Base-by-base conservation (phyloP, 2,797 vertebrate genomes). In the Eospalax fontanierii region DNA sequence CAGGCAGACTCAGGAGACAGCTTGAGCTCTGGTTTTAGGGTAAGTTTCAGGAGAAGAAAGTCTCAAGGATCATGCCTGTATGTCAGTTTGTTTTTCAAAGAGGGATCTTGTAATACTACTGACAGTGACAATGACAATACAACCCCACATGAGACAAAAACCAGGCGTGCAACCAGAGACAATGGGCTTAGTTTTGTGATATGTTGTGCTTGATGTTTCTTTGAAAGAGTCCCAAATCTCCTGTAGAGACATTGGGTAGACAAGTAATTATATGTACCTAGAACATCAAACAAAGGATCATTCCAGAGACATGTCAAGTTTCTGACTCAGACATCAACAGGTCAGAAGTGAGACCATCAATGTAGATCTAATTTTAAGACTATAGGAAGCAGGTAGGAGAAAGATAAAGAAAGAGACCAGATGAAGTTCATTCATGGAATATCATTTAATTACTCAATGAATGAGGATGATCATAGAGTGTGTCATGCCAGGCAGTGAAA, bases 191-290 rank as follows among this genome's bases (percentile, higher is more conserved):
- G 4, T 43, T 83, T 79, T 86, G 50, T 24, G 6, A 35, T 66
- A 30, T 21, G 10, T 40, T 79, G 14, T 78, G 16, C 15, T 89
- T 81, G 50, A 91, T 84, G 68, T 46, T 61, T 3, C 26, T 91
- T 76, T 84, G 68, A 86, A 70, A 78, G 57, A 38, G 38, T 65
- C 18, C 18, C 61, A 22, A 63, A 26, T 63, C 30, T 21, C 7
- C 82, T n/a, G 35, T 50, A 73, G 28, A 57, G 33, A 74, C 1
- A 22, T 12, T 92, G 81, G 70, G 66, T 57, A 65, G 65, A 21
- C 43, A 74, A 74, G 92, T 90, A 70, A 74, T 93, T 90, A 30
- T 35, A 10, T 40, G n/a, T 66, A 24, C 83, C 46, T 82, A 38
- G 50, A 84, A 88, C 30, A 38, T 38, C 70, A 43, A 57, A 89